phyloP scores from a whole-genome alignment of 2,113 vertebrate species.

The Coryphaenoides rupestris region DNA sequence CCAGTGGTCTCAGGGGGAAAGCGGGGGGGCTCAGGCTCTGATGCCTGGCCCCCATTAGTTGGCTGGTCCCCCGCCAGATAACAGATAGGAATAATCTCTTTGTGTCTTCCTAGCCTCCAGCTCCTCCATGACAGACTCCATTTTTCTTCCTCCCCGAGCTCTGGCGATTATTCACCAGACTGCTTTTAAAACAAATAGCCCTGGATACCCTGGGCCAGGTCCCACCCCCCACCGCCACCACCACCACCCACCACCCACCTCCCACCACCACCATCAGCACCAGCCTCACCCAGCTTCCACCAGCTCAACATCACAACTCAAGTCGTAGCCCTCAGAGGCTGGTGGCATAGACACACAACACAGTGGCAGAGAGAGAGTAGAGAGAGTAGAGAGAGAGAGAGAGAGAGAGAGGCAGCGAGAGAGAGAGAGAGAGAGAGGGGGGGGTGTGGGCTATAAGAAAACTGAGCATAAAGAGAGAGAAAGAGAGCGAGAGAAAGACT shows the following conservation, averaged over 20 bases:
- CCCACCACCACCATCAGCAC: slow-evolving; percentile 11
- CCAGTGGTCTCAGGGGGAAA: slow-evolving; percentile 59
- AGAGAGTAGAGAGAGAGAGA: not conserved
- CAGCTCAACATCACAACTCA: slow-evolving; percentile 22
- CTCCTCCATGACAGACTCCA: slow-evolving; percentile 43
- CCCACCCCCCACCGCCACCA: not conserved
- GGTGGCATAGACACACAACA: no score
- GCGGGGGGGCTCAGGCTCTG: slow-evolving; percentile 35
- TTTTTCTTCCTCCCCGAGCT: slow-evolving; percentile 44
- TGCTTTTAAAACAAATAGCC: slow-evolving; percentile 59
- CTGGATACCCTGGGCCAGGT: slow-evolving; percentile 36
- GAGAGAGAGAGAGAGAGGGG: not conserved
- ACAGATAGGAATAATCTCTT: slow-evolving; percentile 62
- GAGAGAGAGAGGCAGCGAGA: not conserved
- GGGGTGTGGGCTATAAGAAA: not conserved
- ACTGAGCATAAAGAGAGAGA: not conserved
- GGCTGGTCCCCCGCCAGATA: slow-evolving; percentile 51
- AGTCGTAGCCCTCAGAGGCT: slow-evolving; percentile 24
- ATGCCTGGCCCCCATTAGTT: slow-evolving; percentile 54
- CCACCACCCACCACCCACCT: slow-evolving; percentile 13
- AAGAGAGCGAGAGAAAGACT: not conserved
- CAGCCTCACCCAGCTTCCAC: not conserved
- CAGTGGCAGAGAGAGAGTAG: not conserved
- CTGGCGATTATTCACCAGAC: slow-evolving; percentile 48
- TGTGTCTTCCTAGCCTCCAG: slow-evolving; percentile 56